Conservation (phyloP, 1,140 invertebrate species). For the Nasonia giraulti region DNA sequence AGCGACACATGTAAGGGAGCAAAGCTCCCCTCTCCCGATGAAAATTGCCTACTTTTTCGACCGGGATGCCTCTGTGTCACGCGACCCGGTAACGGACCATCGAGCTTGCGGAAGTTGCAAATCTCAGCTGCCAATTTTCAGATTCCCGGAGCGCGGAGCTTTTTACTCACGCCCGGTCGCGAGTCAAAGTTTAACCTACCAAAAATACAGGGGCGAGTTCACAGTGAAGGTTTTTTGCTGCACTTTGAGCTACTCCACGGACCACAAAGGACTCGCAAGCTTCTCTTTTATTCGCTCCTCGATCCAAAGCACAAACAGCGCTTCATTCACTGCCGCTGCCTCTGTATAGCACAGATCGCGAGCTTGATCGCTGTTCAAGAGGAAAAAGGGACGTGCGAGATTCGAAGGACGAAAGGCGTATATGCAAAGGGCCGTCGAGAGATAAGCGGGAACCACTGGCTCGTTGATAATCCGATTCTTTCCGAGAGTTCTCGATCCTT, state of each 20-base stretch:
- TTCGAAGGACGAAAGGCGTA: background rate
- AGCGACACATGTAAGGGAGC: background rate
- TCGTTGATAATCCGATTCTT: constrained; percentile 18
- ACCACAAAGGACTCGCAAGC: too few relatives aligned
- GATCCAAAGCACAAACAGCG: background rate
- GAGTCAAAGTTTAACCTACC: too few relatives aligned
- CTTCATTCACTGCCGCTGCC: background rate
- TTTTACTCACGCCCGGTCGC: too few relatives aligned
- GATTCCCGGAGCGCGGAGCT: too few relatives aligned
- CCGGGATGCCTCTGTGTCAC: too few relatives aligned
- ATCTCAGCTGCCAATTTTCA: background rate
- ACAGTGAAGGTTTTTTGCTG: background rate
- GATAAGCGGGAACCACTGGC: background rate
- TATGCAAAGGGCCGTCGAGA: background rate
- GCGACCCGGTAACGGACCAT: constrained; percentile 3
- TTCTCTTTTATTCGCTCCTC: too few relatives aligned
- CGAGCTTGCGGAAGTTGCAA: background rate
- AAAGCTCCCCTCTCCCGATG: too few relatives aligned
- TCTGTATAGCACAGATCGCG: background rate
- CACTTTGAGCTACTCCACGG: background rate
- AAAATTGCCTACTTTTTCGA: too few relatives aligned
- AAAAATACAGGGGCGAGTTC: too few relatives aligned
- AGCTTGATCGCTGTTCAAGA: too few relatives aligned
- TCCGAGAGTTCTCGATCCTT: too few relatives aligned
- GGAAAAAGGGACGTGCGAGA: too few relatives aligned